Base-by-base conservation (phyloP, 2,888 invertebrate species). In the Apocheima hispidaria region DNA sequence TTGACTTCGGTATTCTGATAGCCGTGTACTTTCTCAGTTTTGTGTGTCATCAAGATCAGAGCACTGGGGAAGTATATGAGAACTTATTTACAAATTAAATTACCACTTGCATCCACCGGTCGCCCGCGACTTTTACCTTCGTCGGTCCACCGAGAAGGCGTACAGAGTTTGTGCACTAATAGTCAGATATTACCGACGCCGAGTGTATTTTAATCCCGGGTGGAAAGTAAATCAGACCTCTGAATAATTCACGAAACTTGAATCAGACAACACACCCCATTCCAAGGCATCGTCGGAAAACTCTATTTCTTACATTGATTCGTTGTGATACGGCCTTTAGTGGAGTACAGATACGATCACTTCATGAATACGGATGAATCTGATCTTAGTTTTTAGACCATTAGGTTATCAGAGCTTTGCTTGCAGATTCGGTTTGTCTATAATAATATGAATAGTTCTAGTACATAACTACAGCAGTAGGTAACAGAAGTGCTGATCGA, bases 171-270 rank as follows among this genome's bases (percentile, higher is more conserved):
- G n/a, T n/a, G n/a, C n/a, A n/a, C n/a, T n/a, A 40, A 1, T 12
- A 18, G 18, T 18, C 18, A 30, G 5, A 53, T 23, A 43, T 14
- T 30, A 53, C 20, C 28, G 28, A 30, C 30, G 21, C 12, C 30
- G 38, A 57, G 23, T 49, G 53, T 57, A 53, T 36, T 48, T 23
- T 51, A 51, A 36, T 54, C 55, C 58, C 64, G 60, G 40, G 54
- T 58, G 63, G 53, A 60, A 63, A 68, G 56, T 70, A 70, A 70
- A 70, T 70, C 70, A 70, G 65, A 44, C 63, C 60, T 54, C 60
- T 70, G 70, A 68, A 70, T 70, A 60, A 70, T 70, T 70, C 70
- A 70, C 59, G 68, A 70, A 63, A 66, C 58, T 62, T 52, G 60
- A 63, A 55, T 63, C 61, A 62, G 66, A 68, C 64, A 62, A 66